Evolutionary conservation across 1,140 invertebrate species (phyloP).

Genomic region (Trinorchestia longiramus): DNA sequence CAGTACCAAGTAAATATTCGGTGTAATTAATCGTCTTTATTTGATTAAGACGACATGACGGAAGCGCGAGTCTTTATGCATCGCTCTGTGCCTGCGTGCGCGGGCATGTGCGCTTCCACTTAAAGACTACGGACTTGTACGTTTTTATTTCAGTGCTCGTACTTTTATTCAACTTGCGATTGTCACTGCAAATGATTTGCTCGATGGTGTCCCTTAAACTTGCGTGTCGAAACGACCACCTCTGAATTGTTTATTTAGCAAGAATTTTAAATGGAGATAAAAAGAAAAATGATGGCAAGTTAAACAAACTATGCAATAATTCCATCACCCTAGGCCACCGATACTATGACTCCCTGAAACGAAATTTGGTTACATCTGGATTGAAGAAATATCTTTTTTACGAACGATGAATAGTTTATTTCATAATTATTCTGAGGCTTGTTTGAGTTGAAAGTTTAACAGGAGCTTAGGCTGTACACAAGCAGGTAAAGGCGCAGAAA

Average conservation of each 20-base stretch:
- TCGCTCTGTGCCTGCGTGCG: not conserved
- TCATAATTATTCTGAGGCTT: too few species aligned
- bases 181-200: not conserved
- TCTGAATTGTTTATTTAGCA: not conserved
- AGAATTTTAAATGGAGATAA: not conserved
- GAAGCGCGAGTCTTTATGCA: conserved; percentile 5
- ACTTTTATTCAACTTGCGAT: not conserved
- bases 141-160: not conserved
- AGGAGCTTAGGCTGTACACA: too few species aligned
- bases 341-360: too few species aligned
- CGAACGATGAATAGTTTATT: too few species aligned
- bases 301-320: too few species aligned
- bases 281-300: not conserved
- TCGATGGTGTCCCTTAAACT: not conserved
- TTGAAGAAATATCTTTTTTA: too few species aligned
- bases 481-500: too few species aligned
- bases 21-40: conserved; percentile 34
- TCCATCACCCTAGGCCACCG: too few species aligned
- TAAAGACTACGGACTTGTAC: not conserved
- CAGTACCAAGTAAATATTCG: not conserved
- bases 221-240: not conserved
- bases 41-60: conserved; percentile 24
- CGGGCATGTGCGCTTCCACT: not conserved
- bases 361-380: too few species aligned
- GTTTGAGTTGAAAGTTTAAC: too few species aligned